Evolutionary conservation across 2,888 invertebrate genomes (phyloP), one percentile per base, ranked within the genome.

Genomic region (Xestia sexstrigata): DNA sequence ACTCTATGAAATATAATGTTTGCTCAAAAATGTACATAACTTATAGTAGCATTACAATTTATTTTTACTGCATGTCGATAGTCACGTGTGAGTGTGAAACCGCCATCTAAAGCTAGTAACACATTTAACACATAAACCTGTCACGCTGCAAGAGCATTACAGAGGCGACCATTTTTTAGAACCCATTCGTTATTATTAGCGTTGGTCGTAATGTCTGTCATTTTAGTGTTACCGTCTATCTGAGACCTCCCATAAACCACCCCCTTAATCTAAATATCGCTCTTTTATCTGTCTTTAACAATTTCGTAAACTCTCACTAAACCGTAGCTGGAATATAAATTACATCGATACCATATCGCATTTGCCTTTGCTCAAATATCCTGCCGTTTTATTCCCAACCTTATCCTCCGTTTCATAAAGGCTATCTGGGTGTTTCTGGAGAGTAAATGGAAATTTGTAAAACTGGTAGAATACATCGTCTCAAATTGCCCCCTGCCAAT

Each of bases 281-380:
- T 92, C 95, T 95, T 95, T 96, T 95, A 96, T 96, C 96, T 95
- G 94, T 96, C 96, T 95, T 96, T 95, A 96, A 96, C 96, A 96
- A 96, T 96, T 96, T 95, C 94, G 95, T 96, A 95, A 95, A 95
- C 95, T 95, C 95, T 92, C 94, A 95, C 95, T 95, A 95, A 95
- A 93, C 94, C 95, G 94, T 96, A 95, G 93, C 93, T 93, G 93
- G 95, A 94, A 95, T 95, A 96, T 96, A 96, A 96, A 96, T 96
- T 95, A 95, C 94, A 85, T 89, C 84, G 86, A 90, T 86, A 91
- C 94, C 88, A 93, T 82, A 55, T 87, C 87, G 74, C 65, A 71
- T 87, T 86, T 90, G 76, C 86, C 82, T 83, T 81, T 80, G 73
- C 68, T 60, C 42, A 89, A 88, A 70, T 68, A 47, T 47, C 60